Conservation (phyloP, 2,888 invertebrate species). For the Orchestes rusci region DNA sequence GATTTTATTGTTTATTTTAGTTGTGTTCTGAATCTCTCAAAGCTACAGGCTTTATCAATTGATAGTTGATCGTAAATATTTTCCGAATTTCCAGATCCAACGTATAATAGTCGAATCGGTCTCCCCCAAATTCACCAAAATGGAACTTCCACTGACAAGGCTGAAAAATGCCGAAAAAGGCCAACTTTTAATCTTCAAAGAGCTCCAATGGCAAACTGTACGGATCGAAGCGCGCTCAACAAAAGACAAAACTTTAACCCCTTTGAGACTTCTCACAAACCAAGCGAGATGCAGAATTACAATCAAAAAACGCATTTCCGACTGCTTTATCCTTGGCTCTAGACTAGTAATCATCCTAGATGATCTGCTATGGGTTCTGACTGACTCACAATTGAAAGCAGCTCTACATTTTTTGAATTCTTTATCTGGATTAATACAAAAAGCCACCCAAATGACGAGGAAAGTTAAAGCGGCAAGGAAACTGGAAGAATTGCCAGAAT, state of each 20-base stretch:
- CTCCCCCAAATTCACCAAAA: constrained; percentile 81
- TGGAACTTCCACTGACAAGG: constrained; percentile 84
- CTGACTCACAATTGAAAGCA: constrained; percentile 91
- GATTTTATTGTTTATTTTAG: too few species aligned
- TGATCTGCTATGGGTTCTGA: constrained; percentile 94
- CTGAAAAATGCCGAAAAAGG: constrained; percentile 84
- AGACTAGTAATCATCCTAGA: constrained; percentile 88
- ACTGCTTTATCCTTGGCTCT: constrained; percentile 89
- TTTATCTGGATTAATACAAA: constrained; percentile 71
- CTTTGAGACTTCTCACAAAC: constrained; percentile 86
- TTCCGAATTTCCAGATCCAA: constrained; percentile 59
- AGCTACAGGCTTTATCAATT: too few species aligned
- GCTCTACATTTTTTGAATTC: constrained; percentile 86
- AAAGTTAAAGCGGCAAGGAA: constrained; percentile 80
- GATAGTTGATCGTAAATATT: neutral
- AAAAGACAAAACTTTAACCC: constrained; percentile 69
- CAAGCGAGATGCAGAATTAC: constrained; percentile 91
- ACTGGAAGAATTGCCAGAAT: constrained; percentile 69
- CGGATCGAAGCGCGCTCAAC: constrained; percentile 90
- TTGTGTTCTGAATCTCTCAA: too few species aligned
- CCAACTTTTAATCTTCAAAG: constrained; percentile 92
- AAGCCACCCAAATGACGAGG: constrained; percentile 70
- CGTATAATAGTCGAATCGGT: constrained; percentile 90
- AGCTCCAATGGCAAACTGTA: constrained; percentile 94
- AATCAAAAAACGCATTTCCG: constrained; percentile 80